Evolutionary conservation across 2,888 invertebrate species (phyloP).

Genomic region (Strigamia crassipes): DNA sequence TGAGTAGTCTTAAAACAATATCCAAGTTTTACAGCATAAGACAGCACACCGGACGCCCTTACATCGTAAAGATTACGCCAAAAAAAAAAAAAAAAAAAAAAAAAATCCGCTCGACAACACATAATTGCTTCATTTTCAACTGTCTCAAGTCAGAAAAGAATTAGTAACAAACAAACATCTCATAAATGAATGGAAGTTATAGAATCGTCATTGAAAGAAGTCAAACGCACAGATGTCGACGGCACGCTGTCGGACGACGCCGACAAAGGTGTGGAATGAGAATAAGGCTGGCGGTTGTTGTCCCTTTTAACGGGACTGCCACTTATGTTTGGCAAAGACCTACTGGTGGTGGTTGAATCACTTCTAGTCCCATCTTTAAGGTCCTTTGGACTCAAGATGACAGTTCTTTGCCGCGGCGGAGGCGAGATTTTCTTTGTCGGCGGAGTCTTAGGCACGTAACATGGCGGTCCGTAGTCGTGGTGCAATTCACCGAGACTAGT

Average conservation of each 20-base stretch:
- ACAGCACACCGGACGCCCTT: too few species aligned
- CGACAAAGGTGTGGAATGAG: constrained; percentile 14
- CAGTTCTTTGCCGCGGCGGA: neutral
- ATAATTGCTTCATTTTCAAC: neutral
- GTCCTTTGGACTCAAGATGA: constrained; percentile 1
- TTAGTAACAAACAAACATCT: neutral
- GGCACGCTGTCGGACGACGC: neutral
- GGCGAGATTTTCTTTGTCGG: neutral
- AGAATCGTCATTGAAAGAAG: neutral
- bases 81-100: too few species aligned
- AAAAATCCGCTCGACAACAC: neutral
- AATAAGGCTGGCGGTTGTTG: neutral
- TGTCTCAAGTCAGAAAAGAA: neutral
- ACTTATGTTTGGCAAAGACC: neutral
- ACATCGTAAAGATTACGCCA: neutral
- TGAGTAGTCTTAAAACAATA: too few species aligned
- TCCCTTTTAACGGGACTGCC: neutral
- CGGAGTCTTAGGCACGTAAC: neutral
- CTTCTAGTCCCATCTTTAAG: neutral
- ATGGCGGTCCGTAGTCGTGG: constrained; percentile 44
- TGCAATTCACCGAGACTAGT: constrained; percentile 33
- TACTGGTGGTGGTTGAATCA: neutral
- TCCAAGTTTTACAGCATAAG: too few species aligned
- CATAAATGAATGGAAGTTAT: constrained; percentile 1
- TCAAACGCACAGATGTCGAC: neutral